A percentile compares a stretch with the other conserved stretches of the same genome.
phyloP scores from a whole-genome alignment of 2,113 vertebrate species.

The Arothron firmamentum region DNA sequence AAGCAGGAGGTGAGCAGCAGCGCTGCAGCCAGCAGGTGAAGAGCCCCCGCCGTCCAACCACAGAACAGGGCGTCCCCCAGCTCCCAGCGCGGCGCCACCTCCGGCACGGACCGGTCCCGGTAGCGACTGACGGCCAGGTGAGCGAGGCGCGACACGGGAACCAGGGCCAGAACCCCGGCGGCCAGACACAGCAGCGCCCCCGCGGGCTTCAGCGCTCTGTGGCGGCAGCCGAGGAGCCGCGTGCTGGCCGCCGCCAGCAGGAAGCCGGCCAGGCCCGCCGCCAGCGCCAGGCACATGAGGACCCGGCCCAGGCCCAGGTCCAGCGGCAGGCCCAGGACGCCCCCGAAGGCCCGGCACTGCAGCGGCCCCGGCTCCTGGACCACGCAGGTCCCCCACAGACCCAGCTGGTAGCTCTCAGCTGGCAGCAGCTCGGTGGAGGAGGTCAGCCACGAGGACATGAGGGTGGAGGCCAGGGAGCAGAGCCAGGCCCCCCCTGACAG shows the following conservation, averaged over 20 bases:
- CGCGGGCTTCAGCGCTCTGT: constrained; percentile 15
- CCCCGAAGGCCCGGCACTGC: constrained; percentile 59
- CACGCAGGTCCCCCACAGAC: constrained; percentile 72
- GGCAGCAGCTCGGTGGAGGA: constrained; percentile 62
- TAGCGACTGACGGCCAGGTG: constrained; percentile 52
- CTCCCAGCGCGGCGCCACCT: constrained; percentile 65
- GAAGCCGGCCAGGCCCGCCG: constrained; percentile 46
- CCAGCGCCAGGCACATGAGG: constrained; percentile 50
- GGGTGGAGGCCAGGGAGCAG: constrained; percentile 63
- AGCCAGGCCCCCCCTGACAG: constrained; percentile 58
- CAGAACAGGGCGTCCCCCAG: constrained; percentile 68
- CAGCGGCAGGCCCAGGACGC: constrained; percentile 46
- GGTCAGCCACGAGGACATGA: constrained; percentile 68
- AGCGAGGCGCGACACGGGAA: constrained; percentile 63
- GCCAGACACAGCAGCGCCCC: constrained; percentile 46
- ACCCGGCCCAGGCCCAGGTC: constrained; percentile 62
- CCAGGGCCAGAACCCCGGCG: constrained; percentile 50
- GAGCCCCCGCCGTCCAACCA: constrained; percentile 66
- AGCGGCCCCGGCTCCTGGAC: constrained; percentile 55
- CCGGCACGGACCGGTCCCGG: constrained; percentile 53
- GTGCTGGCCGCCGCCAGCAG: constrained; percentile 60
- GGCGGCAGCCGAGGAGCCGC: constrained; percentile 57
- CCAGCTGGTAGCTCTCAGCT: constrained; percentile 61
- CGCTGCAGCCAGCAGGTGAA: constrained; percentile 62
- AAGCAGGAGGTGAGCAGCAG: constrained; percentile 65